Evolutionary conservation across 2,113 vertebrate species (phyloP), one percentile per base, ranked within the genome.

Genomic region (Semnopithecus entellus): DNA sequence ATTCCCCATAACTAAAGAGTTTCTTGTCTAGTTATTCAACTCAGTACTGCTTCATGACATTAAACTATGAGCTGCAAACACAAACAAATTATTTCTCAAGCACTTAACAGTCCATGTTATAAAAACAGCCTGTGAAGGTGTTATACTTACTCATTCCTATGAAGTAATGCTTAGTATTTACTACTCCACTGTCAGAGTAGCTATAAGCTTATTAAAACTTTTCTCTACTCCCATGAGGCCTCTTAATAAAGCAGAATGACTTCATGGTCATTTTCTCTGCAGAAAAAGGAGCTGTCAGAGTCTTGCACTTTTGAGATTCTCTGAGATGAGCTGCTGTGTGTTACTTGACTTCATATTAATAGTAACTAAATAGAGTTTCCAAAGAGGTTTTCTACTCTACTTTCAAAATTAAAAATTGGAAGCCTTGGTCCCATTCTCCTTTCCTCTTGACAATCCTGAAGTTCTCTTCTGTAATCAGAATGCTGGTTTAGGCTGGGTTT

Each of bases 81-180:
- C 95, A 97, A 98, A 98, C 98, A 98, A 97, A 96, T 98, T 97
- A 97, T 98, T 97, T 97, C 91, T 97, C 92, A 94, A 97, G 90
- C 94, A 97, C 95, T 98, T 98, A 97, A 97, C 96, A 97, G 98
- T 97, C 96, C 92, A 82, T 87, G 86, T 98, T 96, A 97, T 35
- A 84, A 92, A 94, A 98, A 95, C 80, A 97, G 95, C 79, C 79
- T 88, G 94, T 80, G 86, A 98, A 97, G 88, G 96, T 94, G 94
- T 96, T 93, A 90, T 64, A 76, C 90, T 96, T 84, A 92, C 92
- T 98, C 94, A 96, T 91, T 93, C 88, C 88, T 94, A 85, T 95
- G 97, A 97, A 96, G 96, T 95, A 92, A 86, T 75, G 86, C 90
- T 94, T 83, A 95, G 82, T 91, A 96, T 97, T 97, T 91, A 97